These are phyloP conservation scores for Entomobrya multifasciata DNA, from an alignment of 2,888 invertebrate genomes.

Conservation along the genomic window DNA sequence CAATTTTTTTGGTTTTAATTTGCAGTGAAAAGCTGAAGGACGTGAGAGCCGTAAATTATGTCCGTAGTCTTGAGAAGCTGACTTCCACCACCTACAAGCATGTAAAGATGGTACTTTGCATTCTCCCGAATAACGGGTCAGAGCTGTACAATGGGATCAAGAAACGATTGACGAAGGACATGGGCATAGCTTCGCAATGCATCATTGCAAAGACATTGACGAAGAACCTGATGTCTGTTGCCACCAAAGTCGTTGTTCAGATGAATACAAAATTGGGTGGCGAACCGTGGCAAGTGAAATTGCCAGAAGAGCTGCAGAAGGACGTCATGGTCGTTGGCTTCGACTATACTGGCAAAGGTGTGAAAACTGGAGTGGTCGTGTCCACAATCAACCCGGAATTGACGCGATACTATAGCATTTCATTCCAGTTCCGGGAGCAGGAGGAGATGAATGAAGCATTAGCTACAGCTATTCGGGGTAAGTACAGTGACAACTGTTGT, in stretches of 20 bases:
- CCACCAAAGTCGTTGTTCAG: slow-evolving; percentile 83
- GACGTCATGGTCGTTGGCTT: slow-evolving; percentile 82
- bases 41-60: slow-evolving; percentile 62
- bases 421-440: slow-evolving; percentile 80
- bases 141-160: slow-evolving; percentile 83
- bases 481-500: too few relatives aligned
- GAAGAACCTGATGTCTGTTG: slow-evolving; percentile 75
- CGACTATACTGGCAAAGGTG: slow-evolving; percentile 87
- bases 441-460: background rate
- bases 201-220: slow-evolving; percentile 72
- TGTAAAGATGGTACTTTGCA: slow-evolving; percentile 81
- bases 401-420: slow-evolving; percentile 88
- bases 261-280: slow-evolving; percentile 88
- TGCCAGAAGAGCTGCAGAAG: slow-evolving; percentile 83
- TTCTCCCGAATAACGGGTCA: slow-evolving; percentile 82
- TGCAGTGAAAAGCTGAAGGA: slow-evolving; percentile 80
- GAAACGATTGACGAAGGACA: slow-evolving; percentile 81
- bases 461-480: background rate
- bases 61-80: slow-evolving; percentile 68
- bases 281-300: slow-evolving; percentile 90
- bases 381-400: slow-evolving; percentile 85
- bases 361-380: slow-evolving; percentile 87
- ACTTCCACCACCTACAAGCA: slow-evolving; percentile 72
- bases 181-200: slow-evolving; percentile 77
- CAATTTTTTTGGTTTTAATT: slow-evolving; percentile 36